Evolutionary conservation across 2,797 vertebrate genomes (phyloP), one percentile per base, ranked within the genome.

Genomic region (Chrysocyon brachyurus): DNA sequence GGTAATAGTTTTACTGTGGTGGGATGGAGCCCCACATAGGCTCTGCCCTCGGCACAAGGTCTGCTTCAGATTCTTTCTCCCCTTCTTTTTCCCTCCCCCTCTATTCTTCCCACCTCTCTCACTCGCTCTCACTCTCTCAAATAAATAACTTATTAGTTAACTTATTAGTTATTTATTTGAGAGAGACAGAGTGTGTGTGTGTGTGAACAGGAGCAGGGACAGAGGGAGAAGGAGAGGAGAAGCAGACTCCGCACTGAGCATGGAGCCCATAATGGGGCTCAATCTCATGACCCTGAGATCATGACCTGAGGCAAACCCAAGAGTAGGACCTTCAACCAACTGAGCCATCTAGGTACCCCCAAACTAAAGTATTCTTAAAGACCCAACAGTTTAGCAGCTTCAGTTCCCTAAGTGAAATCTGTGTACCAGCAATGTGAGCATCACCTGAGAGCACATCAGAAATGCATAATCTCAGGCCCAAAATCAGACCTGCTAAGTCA

Each of bases 351-450:
- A 24, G 70, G 22, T 14, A 12, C 12, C 36, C 36, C 70, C 70
- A 59, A 59, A 59, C 22, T 59, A 31, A 63, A 22, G 2, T 54
- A 24, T n/a, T 75, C 54, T 59, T 79, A 31, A 54, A 66, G 31
- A 46, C 31, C 17, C 63, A 89, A 17, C 19, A 68, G 57, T 28
- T 83, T 28, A 57, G n/a, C 79, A 82, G 33, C 16, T 31, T 8
- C 57, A 8, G 12, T 56, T 59, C 26, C 63, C 10, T 52, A 33
- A 52, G n/a, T 49, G 22, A 40, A 5, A 12, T 54, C 40, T 46
- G 5, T 33, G 22, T 28, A 33, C 31, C 64, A n/a, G 91, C 31
- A 17, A 26, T 4, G 4, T 16, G 0, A 0, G 12, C 56, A 19
- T 33, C 49, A 28, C 12, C 14, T 10, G 12, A 66, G 15, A 95